Evolutionary conservation across 2,797 vertebrate genomes (phyloP).

Genomic region (Spinus olivaceus): DNA sequence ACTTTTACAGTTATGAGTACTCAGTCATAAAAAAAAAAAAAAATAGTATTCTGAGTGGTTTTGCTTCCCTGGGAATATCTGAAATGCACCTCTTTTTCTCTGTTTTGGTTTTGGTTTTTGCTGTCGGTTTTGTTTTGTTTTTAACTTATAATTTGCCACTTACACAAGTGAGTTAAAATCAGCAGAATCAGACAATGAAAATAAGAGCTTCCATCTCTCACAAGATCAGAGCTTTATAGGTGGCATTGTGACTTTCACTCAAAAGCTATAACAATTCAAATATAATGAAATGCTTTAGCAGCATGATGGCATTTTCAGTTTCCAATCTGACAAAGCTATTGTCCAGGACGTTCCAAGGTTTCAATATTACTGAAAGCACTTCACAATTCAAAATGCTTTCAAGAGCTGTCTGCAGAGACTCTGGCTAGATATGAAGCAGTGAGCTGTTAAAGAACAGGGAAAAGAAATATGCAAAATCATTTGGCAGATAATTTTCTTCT

Average conservation of each 20-base stretch:
- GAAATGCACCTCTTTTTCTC: not conserved
- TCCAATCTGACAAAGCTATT: not conserved
- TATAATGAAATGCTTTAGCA: slow-evolving; percentile 17
- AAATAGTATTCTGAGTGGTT: not conserved
- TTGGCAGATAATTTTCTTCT: slow-evolving; percentile 6
- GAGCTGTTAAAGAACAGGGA: not conserved
- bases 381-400: slow-evolving; percentile 24
- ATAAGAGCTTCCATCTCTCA: not conserved
- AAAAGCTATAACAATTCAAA: not conserved
- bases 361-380: slow-evolving; percentile 1
- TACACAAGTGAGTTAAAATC: not conserved
- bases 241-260: not conserved
- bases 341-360: not conserved
- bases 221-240: not conserved
- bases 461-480: slow-evolving; percentile 15
- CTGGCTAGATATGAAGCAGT: not conserved
- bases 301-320: not conserved
- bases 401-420: slow-evolving; percentile 14
- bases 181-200: not conserved
- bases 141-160: not conserved
- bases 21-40: not conserved
- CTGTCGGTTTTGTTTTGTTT: not conserved
- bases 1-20: not conserved
- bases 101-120: not conserved
- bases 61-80: not conserved